Evolutionary conservation across 2,888 invertebrate genomes (phyloP).

Genomic region (Lepidonotus clava): DNA sequence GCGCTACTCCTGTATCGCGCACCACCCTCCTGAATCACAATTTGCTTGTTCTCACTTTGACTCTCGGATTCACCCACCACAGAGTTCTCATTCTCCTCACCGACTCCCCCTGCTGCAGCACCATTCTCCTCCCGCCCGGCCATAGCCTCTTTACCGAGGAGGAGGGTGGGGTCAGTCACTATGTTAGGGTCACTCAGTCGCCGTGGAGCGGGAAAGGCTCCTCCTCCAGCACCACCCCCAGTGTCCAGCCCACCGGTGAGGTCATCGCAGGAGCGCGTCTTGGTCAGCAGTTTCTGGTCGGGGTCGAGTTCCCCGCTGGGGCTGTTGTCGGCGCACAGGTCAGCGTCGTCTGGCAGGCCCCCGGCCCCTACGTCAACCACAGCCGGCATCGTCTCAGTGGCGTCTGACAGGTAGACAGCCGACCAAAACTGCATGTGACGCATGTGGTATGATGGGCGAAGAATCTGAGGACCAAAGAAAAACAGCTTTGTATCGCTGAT

Average conservation of each 20-base stretch:
- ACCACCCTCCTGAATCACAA: slow-evolving; percentile 25
- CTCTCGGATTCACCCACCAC: not conserved
- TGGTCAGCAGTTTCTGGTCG: slow-evolving; percentile 77
- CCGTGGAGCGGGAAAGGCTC: slow-evolving; percentile 82
- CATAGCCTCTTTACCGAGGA: not conserved
- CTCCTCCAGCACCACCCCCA: slow-evolving; percentile 69
- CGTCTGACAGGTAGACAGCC: slow-evolving; percentile 88
- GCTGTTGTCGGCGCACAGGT: slow-evolving; percentile 55
- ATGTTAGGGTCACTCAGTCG: slow-evolving; percentile 89
- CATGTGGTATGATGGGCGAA: slow-evolving; percentile 92
- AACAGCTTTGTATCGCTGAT: not conserved
- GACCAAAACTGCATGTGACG: slow-evolving; percentile 92
- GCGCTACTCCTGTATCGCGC: not conserved
- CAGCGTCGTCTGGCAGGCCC: slow-evolving; percentile 43
- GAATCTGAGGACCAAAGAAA: slow-evolving; percentile 83
- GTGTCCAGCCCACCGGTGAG: slow-evolving; percentile 84
- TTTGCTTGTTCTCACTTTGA: slow-evolving; percentile 19
- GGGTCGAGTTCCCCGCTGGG: slow-evolving; percentile 57
- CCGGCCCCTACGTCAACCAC: not conserved
- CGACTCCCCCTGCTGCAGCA: not conserved
- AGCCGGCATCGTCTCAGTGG: slow-evolving; percentile 31
- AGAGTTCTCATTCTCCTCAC: slow-evolving; percentile 9
- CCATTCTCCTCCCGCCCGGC: slow-evolving; percentile 2
- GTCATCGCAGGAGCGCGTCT: slow-evolving; percentile 93
- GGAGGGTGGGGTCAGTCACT: slow-evolving; percentile 3